phyloP scores from a whole-genome alignment of 2,797 vertebrate genomes.

The Pelodytes ibericus region DNA sequence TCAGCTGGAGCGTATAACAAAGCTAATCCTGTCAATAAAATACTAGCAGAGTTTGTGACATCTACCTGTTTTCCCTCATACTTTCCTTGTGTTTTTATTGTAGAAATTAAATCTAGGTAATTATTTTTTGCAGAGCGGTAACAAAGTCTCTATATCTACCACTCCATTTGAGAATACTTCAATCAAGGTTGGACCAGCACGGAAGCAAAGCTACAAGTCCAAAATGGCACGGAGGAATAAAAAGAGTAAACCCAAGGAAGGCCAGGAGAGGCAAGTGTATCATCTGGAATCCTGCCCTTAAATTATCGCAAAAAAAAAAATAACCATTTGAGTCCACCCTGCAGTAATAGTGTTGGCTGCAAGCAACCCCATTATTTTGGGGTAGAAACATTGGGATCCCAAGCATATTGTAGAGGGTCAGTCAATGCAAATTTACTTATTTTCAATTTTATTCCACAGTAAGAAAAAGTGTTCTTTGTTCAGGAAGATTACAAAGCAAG shows the following conservation, averaged over 20 bases:
- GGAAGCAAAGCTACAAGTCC: slow-evolving; percentile 87
- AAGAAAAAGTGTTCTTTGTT: slow-evolving; percentile 92
- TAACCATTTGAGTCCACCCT: no score
- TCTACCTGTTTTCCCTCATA: no score
- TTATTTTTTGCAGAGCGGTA: slow-evolving; percentile 87
- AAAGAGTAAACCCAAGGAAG: slow-evolving; percentile 87
- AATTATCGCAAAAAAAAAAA: no score
- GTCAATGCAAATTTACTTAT: no score
- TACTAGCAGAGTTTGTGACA: no score
- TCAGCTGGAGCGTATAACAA: no score
- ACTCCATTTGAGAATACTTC: slow-evolving; percentile 96
- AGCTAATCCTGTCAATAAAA: no score
- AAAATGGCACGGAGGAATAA: slow-evolving; percentile 96
- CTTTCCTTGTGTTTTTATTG: background rate
- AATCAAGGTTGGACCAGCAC: slow-evolving; percentile 93
- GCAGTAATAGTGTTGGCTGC: no score
- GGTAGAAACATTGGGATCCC: no score
- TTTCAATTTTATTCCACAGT: slow-evolving; percentile 65
- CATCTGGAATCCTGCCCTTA: background rate
- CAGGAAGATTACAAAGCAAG: slow-evolving; percentile 93
- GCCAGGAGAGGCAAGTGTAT: slow-evolving; percentile 84
- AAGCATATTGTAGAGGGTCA: no score
- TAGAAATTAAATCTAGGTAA: no score
- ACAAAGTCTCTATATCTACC: slow-evolving; percentile 91
- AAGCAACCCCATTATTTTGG: no score